Percentiles rank a stretch among this genome's conserved stretches.
phyloP scores from a whole-genome alignment of 2,113 vertebrate genomes.

The Lucifuga dentata region DNA sequence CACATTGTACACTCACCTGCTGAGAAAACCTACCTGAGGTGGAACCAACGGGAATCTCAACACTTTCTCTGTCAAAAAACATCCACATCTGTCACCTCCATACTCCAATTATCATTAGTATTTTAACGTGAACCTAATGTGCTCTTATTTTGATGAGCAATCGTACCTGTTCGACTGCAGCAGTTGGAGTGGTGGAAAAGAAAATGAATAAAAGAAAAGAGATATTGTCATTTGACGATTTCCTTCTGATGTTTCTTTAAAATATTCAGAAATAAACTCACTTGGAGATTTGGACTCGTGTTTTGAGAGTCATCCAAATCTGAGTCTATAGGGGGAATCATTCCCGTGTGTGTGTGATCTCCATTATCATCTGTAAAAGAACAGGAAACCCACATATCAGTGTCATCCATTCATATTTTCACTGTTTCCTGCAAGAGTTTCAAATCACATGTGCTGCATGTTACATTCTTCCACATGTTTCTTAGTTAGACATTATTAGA shows the following conservation, averaged over 20 bases:
- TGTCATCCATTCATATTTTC: background rate
- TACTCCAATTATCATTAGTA: background rate
- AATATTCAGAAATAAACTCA: conserved; percentile 20
- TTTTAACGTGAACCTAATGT: too few species aligned
- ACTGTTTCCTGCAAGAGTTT: background rate
- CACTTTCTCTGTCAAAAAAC: conserved; percentile 11
- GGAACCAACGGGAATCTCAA: background rate
- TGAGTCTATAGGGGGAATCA: conserved; percentile 54
- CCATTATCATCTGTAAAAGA: conserved; percentile 13
- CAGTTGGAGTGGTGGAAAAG: background rate
- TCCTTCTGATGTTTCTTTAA: background rate
- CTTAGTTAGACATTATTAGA: too few species aligned
- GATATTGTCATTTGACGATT: background rate
- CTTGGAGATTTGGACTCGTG: too few species aligned
- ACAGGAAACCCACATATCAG: background rate
- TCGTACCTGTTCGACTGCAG: conserved; percentile 39
- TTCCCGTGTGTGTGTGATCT: background rate
- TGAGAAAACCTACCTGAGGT: conserved; percentile 27
- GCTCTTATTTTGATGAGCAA: background rate
- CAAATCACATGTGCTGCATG: background rate
- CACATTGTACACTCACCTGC: background rate
- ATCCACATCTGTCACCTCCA: background rate
- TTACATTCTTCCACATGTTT: background rate
- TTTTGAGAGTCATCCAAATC: conserved; percentile 66
- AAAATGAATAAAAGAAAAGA: conserved; percentile 3